phyloP scores from a whole-genome alignment of 92 coral and sea anemone species.

The Zoanthus gigantus region DNA sequence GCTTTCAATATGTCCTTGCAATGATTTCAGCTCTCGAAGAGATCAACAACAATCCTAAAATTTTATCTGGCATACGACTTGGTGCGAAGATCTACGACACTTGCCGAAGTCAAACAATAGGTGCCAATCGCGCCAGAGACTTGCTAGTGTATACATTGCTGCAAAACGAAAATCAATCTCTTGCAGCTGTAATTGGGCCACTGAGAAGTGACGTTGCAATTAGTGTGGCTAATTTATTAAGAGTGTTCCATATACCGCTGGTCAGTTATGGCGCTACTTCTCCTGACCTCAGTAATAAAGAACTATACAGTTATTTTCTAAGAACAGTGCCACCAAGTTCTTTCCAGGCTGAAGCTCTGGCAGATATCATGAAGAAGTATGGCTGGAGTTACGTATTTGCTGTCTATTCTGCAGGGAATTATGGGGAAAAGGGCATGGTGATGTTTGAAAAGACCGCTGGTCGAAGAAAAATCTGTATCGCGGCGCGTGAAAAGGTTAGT shows the following conservation, averaged over 20 bases:
- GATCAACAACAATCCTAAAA: slow-evolving; percentile 49
- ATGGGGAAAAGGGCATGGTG: slow-evolving; percentile 65
- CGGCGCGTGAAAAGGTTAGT: slow-evolving; percentile 15
- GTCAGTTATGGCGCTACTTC: slow-evolving; percentile 65
- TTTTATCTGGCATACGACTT: slow-evolving; percentile 54
- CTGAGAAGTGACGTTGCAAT: slow-evolving; percentile 59
- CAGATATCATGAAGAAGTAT: slow-evolving; percentile 39
- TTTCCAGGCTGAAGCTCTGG: slow-evolving; percentile 53
- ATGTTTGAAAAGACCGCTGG: slow-evolving; percentile 49
- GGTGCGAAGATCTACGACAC: slow-evolving; percentile 61
- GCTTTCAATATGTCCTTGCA: slow-evolving; percentile 60
- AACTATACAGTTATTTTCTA: slow-evolving; percentile 59
- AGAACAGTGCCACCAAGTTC: slow-evolving; percentile 61
- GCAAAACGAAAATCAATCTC: slow-evolving; percentile 24
- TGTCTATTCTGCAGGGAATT: slow-evolving; percentile 54
- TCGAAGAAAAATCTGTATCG: slow-evolving; percentile 51
- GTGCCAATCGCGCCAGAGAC: slow-evolving; percentile 55
- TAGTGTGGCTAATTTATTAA: slow-evolving; percentile 57
- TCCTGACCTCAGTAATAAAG: slow-evolving; percentile 50
- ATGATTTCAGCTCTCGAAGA: slow-evolving; percentile 56
- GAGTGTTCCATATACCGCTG: slow-evolving; percentile 65
- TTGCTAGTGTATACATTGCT: slow-evolving; percentile 50
- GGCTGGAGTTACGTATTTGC: slow-evolving; percentile 58
- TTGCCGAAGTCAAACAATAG: slow-evolving; percentile 64
- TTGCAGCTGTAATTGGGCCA: slow-evolving; percentile 63